Base-by-base conservation (phyloP, 2,888 invertebrate genomes). In the Eledone cirrhosa region DNA sequence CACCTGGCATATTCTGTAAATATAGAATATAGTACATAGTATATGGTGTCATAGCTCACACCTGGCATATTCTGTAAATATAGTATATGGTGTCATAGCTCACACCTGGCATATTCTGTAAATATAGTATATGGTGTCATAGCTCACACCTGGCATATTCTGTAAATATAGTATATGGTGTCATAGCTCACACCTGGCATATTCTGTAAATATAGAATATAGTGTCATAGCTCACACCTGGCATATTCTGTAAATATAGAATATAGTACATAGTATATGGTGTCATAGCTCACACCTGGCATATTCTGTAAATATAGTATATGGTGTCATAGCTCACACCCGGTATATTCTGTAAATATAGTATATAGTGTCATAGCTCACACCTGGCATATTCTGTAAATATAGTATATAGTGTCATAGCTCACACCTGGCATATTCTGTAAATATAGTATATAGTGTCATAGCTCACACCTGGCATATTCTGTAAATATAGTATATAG, bases 331-430 rank as follows among this genome's bases (percentile, higher is more conserved):
- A 91, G 48, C 87, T 84, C 53, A 91, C 78, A 31, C 72, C 72
- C 8, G 89, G 81, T 67, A 89, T 87, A 47, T 82, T 78, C 89
- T 90, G 81, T 41, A 82, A 83, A 63, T 48, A 74, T 33, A n/a
- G n/a, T n/a, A n/a, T n/a, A n/a, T 85, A 24, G 89, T 85, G 72
- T 89, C 87, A 85, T 88, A 91, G 48, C 87, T 84, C 53, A 91
- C 78, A 31, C 72, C 72, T 11, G 89, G 81, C 72, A 89, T 87
- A 47, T 82, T 78, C 89, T 90, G 81, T 41, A 82, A 83, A 63
- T 48, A 74, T 33, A n/a, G n/a, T n/a, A n/a, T n/a, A n/a, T 85
- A 24, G 89, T 85, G 72, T 89, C 87, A 85, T 88, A 91, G 48
- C 87, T 84, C 53, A 91, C 78, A 31, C 72, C 72, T 11, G 89